Percentiles rank a stretch among this genome's conserved stretches.
These are phyloP conservation scores for Drosophila prolongata DNA, from an alignment of 2,888 invertebrate species.

Conservation along the genomic window DNA sequence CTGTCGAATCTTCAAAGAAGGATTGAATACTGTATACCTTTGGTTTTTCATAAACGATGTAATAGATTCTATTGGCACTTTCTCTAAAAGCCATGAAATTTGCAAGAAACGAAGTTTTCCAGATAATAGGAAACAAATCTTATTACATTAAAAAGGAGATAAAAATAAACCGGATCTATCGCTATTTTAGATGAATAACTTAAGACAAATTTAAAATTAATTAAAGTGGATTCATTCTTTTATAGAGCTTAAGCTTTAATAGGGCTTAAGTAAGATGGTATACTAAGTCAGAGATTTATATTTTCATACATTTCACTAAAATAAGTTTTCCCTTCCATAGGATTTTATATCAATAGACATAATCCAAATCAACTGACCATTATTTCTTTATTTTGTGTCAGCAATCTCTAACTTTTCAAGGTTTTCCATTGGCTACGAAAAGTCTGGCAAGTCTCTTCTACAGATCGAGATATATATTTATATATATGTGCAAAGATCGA, in stretches of 20 bases:
- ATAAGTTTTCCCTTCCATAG: neutral
- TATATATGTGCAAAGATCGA: slow-evolving; percentile 31
- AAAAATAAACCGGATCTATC: slow-evolving; percentile 18
- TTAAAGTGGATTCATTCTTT: no score
- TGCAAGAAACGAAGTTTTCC: accelerated
- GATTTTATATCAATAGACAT: neutral
- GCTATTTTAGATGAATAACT: neutral
- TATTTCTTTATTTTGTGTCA: slow-evolving; percentile 7
- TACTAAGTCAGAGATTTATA: no score
- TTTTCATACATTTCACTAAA: neutral
- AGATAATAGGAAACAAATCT: no score
- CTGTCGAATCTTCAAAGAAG: slow-evolving; percentile 14
- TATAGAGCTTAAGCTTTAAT: no score
- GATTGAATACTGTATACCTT: slow-evolving; percentile 13
- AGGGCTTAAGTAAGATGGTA: no score
- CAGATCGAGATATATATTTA: slow-evolving; percentile 10
- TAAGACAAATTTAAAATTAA: no score
- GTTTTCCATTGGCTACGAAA: slow-evolving; percentile 32
- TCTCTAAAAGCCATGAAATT: neutral
- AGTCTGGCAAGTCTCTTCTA: slow-evolving; percentile 29
- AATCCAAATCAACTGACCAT: slow-evolving; percentile 1
- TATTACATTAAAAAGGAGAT: slow-evolving; percentile 26
- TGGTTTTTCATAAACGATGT: neutral
- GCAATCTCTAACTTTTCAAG: slow-evolving; percentile 16
- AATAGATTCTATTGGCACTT: no score